phyloP scores from a whole-genome alignment of 2,113 vertebrate genomes.

The Serinus canaria region DNA sequence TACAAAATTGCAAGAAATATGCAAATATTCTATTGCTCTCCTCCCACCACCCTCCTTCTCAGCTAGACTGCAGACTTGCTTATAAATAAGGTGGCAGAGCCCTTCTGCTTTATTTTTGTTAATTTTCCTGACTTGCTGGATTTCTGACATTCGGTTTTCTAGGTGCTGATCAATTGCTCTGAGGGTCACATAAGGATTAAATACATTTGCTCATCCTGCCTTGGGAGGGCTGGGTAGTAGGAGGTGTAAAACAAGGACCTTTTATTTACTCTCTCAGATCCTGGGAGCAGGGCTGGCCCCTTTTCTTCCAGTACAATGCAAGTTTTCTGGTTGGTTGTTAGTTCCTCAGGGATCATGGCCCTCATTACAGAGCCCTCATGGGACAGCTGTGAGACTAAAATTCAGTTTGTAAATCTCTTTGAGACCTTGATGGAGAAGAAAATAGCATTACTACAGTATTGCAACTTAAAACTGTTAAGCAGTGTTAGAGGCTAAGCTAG shows the following conservation, averaged over 20 bases:
- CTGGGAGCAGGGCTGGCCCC: background rate
- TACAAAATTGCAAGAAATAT: background rate
- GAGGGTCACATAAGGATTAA: background rate
- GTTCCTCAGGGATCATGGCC: background rate
- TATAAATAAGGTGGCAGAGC: background rate
- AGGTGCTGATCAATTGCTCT: background rate
- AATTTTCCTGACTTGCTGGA: background rate
- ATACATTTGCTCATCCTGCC: background rate
- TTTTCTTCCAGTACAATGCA: background rate
- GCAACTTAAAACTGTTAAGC: conserved; percentile 24
- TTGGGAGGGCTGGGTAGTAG: background rate
- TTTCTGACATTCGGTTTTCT: conserved; percentile 13
- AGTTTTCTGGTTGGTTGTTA: background rate
- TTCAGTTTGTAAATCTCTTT: conserved; percentile 25
- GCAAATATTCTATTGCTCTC: background rate
- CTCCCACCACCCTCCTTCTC: background rate
- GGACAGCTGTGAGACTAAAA: background rate
- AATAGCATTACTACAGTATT: background rate
- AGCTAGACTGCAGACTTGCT: background rate
- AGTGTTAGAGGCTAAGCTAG: conserved; percentile 32
- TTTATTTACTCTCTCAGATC: background rate
- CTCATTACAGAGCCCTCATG: background rate
- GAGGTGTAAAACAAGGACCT: conserved; percentile 22
- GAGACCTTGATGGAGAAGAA: conserved; percentile 14
- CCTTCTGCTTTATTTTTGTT: conserved; percentile 26